phyloP scores from a whole-genome alignment of 2,797 vertebrate species.

The Phataginus tricuspis region DNA sequence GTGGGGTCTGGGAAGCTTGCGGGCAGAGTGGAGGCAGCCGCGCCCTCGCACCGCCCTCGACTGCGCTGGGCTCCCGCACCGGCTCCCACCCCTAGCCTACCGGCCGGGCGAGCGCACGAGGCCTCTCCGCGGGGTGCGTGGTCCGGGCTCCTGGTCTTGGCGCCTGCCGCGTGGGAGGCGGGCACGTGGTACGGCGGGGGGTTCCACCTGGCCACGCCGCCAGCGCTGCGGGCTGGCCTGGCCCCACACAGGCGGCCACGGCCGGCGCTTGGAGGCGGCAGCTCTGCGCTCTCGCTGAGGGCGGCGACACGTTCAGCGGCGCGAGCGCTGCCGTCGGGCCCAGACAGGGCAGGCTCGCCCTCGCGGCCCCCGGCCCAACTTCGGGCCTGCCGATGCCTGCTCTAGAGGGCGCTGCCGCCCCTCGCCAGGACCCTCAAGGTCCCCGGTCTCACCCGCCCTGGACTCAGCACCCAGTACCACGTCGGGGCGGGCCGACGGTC shows the following conservation, averaged over 20 bases:
- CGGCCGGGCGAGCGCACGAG: background rate
- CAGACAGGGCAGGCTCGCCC: too few species aligned
- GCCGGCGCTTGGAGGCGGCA: background rate
- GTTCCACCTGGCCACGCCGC: conserved; percentile 55
- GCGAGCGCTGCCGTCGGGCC: conserved; percentile 58
- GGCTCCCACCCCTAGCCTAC: background rate
- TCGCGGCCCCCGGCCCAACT: background rate
- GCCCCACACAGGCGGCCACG: background rate
- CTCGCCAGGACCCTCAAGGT: background rate
- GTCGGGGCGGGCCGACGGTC: conserved; percentile 28
- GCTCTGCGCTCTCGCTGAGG: too few species aligned
- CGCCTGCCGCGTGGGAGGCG: conserved; percentile 33
- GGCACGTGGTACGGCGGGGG: conserved; percentile 61
- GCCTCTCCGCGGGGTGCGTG: background rate
- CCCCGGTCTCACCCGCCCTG: background rate
- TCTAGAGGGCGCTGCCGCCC: background rate
- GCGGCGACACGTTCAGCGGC: background rate
- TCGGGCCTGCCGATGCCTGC: background rate
- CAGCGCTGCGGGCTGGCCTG: background rate
- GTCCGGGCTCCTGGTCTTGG: conserved; percentile 67
- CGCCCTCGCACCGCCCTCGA: conserved; percentile 48
- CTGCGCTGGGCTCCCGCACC: background rate
- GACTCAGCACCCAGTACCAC: background rate
- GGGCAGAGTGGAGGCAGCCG: conserved; percentile 51
- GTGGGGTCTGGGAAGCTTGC: background rate